Evolutionary conservation across 2,888 invertebrate species (phyloP), one percentile per base, ranked within the genome.

Genomic region (Alcis repandata): DNA sequence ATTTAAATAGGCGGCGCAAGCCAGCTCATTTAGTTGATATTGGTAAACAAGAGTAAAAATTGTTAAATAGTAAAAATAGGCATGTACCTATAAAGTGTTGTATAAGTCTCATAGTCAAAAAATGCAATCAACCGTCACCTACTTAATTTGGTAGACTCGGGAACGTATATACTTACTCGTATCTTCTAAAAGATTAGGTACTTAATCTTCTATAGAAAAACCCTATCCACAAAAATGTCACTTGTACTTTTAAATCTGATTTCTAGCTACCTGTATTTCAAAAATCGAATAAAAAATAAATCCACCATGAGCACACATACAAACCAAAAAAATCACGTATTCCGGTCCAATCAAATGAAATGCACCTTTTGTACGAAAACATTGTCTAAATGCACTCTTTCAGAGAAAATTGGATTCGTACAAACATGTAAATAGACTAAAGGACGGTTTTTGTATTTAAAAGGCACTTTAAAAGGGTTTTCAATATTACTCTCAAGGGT

Each of bases 381-480:
- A 85, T 90, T 90, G 87, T 90, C 83, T 86, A 83, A 79, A 83
- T 87, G 83, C 89, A 87, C 63, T 78, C 71, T 72, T 67, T 75
- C 76, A 77, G 76, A 80, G 79, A 79, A 79, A 83, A 69, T 67
- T 67, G 56, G 63, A 62, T 54, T 63, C 57, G 43, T 56, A 84
- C 81, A 85, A 81, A 82, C 85, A 84, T 65, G 49, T 60, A 59
- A 80, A 82, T 82, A 58, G 38, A 45, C 45, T 33, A 17, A 38
- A 52, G 17, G 11, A 46, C 46, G 27, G 43, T 62, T 46, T 54
- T 61, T 62, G 40, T 52, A 61, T 54, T 36, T 82, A 84, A 87
- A 84, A 86, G 83, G 84, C 83, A 89, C 79, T 79, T 78, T 76
- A 73, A 74, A 80, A 79, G 75, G 74, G 74, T 77, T 79, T 74